phyloP scores from a whole-genome alignment of 1,140 invertebrate species.

The Globodera rostochiensis region DNA sequence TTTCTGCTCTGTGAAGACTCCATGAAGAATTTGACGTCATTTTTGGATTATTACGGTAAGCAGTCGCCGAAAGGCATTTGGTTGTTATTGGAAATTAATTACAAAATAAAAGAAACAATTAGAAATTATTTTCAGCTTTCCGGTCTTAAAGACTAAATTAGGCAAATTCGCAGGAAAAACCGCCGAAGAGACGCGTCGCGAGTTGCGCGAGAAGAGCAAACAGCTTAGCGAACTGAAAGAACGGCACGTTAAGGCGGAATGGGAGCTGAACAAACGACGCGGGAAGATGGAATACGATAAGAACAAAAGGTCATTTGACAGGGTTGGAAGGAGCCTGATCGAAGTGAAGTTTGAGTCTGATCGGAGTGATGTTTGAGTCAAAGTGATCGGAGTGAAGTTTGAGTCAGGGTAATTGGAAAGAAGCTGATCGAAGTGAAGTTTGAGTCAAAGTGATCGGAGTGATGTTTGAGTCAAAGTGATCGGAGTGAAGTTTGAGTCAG shows the following conservation, averaged over 20 bases:
- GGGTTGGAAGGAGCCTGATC: too few species aligned
- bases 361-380: too few species aligned
- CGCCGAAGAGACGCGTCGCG: conserved; percentile 52
- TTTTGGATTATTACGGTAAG: conserved; percentile 61
- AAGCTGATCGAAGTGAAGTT: too few species aligned
- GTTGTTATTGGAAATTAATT: background rate
- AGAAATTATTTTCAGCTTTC: background rate
- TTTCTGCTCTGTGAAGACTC: conserved; percentile 62
- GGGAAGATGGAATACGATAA: conserved; percentile 61
- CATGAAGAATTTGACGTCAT: conserved; percentile 57
- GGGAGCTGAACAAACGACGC: conserved; percentile 58
- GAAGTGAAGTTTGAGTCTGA: too few species aligned
- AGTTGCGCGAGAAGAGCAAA: conserved; percentile 53
- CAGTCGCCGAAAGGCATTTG: background rate
- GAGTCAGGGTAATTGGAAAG: too few species aligned
- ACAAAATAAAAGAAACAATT: background rate
- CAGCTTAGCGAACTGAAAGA: conserved; percentile 42
- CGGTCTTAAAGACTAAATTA: too few species aligned
- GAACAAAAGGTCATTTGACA: conserved; percentile 52
- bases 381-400: too few species aligned
- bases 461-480: too few species aligned
- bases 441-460: too few species aligned
- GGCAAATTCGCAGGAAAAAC: conserved; percentile 48
- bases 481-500: too few species aligned
- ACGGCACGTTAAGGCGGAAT: conserved; percentile 51